Conservation (phyloP, 1,140 invertebrate genomes). For the Philaenus spumarius region DNA sequence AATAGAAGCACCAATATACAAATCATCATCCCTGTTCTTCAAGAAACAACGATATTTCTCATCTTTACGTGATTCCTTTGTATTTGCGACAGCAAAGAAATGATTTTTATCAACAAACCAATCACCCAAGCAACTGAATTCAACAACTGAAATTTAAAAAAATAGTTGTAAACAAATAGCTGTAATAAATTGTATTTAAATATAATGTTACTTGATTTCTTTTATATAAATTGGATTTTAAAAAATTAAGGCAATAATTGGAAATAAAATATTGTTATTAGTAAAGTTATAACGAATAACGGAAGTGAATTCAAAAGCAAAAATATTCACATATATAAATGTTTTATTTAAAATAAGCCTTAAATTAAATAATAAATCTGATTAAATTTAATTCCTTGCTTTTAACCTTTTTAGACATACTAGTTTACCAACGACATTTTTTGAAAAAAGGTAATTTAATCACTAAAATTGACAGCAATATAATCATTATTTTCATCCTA, state of each 20-base stretch:
- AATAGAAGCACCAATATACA: conserved; percentile 83
- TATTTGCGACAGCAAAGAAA: conserved; percentile 91
- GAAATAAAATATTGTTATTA: too few species aligned
- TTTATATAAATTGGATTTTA: too few species aligned
- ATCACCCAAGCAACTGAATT: conserved; percentile 89
- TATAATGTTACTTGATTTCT: too few species aligned
- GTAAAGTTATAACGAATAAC: too few species aligned
- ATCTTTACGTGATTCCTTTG: conserved; percentile 87
- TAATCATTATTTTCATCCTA: too few species aligned
- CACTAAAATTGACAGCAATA: too few species aligned
- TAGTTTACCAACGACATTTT: too few species aligned
- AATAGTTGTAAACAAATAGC: too few species aligned
- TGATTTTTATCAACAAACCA: conserved; percentile 95
- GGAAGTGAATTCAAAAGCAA: conserved; percentile 14
- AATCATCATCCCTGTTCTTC: conserved; percentile 89
- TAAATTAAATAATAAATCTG: not conserved
- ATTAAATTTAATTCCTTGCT: conserved; percentile 6
- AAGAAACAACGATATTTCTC: conserved; percentile 91
- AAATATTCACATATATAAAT: conserved; percentile 12
- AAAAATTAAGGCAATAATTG: too few species aligned
- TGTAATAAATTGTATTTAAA: too few species aligned
- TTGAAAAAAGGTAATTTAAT: too few species aligned
- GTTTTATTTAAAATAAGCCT: conserved; percentile 5
- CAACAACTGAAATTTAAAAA: conserved; percentile 56
- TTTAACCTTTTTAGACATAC: not conserved